phyloP scores from a whole-genome alignment of 2,888 invertebrate genomes.

The Atethmia centrago region DNA sequence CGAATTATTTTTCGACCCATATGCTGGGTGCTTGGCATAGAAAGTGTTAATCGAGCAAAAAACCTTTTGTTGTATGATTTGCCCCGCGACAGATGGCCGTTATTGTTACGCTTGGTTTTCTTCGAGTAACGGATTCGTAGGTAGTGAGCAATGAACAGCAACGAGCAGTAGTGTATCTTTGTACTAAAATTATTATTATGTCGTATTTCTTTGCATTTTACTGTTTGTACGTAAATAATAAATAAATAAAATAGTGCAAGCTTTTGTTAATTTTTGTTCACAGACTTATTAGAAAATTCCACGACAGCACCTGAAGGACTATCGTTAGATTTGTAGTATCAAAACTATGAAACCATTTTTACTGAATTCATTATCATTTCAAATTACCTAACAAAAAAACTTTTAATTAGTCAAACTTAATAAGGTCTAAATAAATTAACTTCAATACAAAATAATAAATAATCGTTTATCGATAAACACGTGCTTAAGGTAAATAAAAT shows the following conservation, averaged over 20 bases:
- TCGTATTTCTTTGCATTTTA: too few relatives aligned
- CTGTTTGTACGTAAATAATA: too few relatives aligned
- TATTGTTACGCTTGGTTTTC: constrained; percentile 69
- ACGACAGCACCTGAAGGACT: neutral
- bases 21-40: too few relatives aligned
- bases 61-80: constrained; percentile 74
- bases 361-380: neutral
- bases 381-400: neutral
- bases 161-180: too few relatives aligned
- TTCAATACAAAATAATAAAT: constrained; percentile 58
- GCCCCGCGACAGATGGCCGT: constrained; percentile 75
- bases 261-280: neutral
- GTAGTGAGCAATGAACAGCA: constrained; percentile 42
- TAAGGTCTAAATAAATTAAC: constrained; percentile 35
- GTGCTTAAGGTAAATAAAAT: constrained; percentile 66
- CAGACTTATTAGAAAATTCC: constrained; percentile 1
- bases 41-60: constrained; percentile 71
- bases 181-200: too few relatives aligned
- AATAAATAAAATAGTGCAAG: constrained; percentile 14
- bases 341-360: neutral
- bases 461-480: constrained; percentile 69
- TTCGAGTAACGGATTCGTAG: constrained; percentile 66
- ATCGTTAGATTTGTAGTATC: neutral
- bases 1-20: too few relatives aligned
- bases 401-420: neutral